Conservation (phyloP, 2,113 vertebrate genomes). For the Eudyptes chrysolophus region DNA sequence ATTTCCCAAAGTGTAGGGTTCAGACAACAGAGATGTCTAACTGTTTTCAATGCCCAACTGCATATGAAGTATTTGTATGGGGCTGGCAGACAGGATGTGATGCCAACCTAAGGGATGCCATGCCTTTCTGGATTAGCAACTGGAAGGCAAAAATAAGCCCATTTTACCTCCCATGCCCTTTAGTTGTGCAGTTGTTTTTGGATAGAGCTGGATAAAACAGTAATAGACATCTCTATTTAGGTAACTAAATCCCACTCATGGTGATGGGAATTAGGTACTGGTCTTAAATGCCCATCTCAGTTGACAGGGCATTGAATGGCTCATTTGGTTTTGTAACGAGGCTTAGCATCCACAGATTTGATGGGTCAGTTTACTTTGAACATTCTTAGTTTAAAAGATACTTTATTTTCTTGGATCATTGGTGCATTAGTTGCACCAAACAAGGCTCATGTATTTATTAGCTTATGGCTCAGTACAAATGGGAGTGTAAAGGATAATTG, state of each 20-base stretch:
- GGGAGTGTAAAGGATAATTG: background rate
- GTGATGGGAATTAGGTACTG: background rate
- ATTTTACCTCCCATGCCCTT: background rate
- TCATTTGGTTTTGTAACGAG: background rate
- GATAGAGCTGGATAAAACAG: background rate
- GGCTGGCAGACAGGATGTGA: background rate
- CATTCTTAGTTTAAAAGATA: background rate
- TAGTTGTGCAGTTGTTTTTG: background rate
- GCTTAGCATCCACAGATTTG: background rate
- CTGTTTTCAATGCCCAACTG: background rate
- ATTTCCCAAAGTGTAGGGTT: background rate
- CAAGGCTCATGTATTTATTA: background rate
- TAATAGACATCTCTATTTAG: background rate
- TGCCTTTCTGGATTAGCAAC: background rate
- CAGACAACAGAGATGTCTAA: background rate
- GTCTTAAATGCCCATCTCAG: background rate
- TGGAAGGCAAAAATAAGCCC: background rate
- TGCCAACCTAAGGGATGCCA: too few relatives aligned
- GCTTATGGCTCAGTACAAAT: background rate
- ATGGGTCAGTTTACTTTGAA: background rate
- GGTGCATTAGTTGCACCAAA: background rate
- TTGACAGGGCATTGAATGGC: background rate
- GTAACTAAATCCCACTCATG: background rate
- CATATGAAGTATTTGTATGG: background rate
- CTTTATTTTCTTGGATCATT: background rate